A percentile compares a stretch with the other conserved stretches of the same genome.
Evolutionary conservation across 2,113 vertebrate species (phyloP).

Genomic region (Amphilophus citrinellus): DNA sequence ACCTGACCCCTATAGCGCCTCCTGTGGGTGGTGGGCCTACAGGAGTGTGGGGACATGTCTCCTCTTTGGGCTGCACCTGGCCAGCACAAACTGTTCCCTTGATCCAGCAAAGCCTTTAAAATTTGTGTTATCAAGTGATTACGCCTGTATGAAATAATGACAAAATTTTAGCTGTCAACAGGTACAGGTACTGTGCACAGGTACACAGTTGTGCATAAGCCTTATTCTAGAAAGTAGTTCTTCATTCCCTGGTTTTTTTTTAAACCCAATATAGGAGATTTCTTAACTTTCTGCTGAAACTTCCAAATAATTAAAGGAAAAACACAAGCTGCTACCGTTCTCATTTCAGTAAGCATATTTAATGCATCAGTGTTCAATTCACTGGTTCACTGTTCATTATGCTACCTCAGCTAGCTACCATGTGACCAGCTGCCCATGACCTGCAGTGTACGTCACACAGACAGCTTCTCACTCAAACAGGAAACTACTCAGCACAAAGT

Average conservation of each 20-base stretch:
- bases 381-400: slow-evolving; percentile 35
- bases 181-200: too few relatives aligned
- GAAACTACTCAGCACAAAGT: slow-evolving; percentile 72
- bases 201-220: neutral
- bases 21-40: too few relatives aligned
- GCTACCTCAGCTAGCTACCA: slow-evolving; percentile 55
- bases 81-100: too few relatives aligned
- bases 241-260: neutral
- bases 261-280: neutral
- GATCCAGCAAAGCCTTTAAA: too few relatives aligned
- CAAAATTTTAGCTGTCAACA: neutral
- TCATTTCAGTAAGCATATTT: neutral
- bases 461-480: slow-evolving; percentile 62
- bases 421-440: slow-evolving; percentile 60
- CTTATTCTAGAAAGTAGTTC: neutral
- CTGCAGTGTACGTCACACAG: slow-evolving; percentile 58
- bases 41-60: too few relatives aligned
- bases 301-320: neutral
- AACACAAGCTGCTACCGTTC: accelerated
- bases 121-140: neutral
- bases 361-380: slow-evolving; percentile 9
- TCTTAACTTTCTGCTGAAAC: neutral
- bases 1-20: too few relatives aligned
- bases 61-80: too few relatives aligned
- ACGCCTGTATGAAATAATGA: neutral